Conservation (phyloP, 1,140 invertebrate genomes). For the Bombus pascuorum region DNA sequence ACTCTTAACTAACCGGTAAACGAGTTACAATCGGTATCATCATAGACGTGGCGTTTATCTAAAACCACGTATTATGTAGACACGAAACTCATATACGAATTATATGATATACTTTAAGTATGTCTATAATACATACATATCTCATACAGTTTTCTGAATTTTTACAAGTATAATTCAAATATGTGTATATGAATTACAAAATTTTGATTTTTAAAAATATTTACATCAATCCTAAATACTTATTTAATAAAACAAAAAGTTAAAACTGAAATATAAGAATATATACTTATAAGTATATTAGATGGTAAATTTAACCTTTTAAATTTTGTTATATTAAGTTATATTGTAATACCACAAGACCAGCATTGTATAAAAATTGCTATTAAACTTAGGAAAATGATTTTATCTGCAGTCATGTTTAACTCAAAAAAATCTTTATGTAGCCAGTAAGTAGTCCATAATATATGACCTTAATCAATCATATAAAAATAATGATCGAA, state of each 20-base stretch:
- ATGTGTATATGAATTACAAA: not conserved
- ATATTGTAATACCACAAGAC: not conserved
- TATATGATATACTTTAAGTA: too few species aligned
- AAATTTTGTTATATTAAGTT: not conserved
- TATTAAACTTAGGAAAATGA: not conserved
- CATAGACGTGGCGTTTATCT: constrained; percentile 63
- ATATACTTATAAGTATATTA: not conserved
- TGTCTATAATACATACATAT: not conserved
- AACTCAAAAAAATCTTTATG: not conserved
- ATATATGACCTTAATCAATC: not conserved
- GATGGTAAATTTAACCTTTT: not conserved
- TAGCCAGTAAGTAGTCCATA: constrained; percentile 11
- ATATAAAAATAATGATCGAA: not conserved
- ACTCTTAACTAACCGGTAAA: constrained; percentile 50
- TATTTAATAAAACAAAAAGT: not conserved
- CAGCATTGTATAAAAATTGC: not conserved
- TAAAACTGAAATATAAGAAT: not conserved
- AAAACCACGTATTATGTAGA: constrained; percentile 9
- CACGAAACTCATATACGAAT: not conserved
- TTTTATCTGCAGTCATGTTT: not conserved
- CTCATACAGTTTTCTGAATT: not conserved
- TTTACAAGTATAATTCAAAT: not conserved
- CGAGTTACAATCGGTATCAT: constrained; percentile 13
- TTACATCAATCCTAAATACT: not conserved
- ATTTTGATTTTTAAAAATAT: not conserved